A percentile compares a stretch with the other conserved stretches of the same genome.
phyloP scores from a whole-genome alignment of 2,797 vertebrate species.

The Schizopygopsis malacanthus region DNA sequence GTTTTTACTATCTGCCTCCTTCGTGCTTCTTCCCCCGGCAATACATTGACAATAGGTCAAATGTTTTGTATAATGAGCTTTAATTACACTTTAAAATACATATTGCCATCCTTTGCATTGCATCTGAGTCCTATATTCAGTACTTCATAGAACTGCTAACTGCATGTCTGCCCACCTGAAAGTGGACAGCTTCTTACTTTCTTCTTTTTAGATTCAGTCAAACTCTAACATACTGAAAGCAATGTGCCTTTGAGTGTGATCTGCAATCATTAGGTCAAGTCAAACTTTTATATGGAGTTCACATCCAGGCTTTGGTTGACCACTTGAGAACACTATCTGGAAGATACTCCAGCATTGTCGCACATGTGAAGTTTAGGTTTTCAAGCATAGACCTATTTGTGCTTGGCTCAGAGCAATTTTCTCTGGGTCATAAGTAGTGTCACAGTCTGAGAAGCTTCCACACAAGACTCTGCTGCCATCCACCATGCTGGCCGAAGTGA shows the following conservation, averaged over 20 bases:
- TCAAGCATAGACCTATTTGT: background rate
- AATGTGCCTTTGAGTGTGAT: background rate
- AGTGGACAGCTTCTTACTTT: background rate
- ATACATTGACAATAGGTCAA: background rate
- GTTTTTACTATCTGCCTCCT: no score
- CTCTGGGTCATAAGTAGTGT: background rate
- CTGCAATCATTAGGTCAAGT: constrained; percentile 21
- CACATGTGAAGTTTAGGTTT: background rate
- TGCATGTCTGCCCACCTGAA: background rate
- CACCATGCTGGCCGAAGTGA: background rate
- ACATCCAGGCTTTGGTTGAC: constrained; percentile 11
- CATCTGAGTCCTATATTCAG: background rate
- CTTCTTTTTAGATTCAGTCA: background rate
- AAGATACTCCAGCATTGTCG: background rate
- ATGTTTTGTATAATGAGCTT: background rate
- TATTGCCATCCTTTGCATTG: background rate
- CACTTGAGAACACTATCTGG: constrained; percentile 18
- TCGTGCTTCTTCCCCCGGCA: no score
- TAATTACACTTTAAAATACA: background rate
- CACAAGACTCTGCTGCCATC: background rate
- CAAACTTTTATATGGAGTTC: constrained; percentile 13
- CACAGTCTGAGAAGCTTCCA: background rate
- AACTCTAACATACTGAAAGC: background rate
- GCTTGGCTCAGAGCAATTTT: constrained; percentile 6
- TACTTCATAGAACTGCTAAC: background rate